Percentiles rank a stretch among this genome's conserved stretches.
Conservation (phyloP, 2,113 vertebrate genomes). For the Nanorana parkeri region DNA sequence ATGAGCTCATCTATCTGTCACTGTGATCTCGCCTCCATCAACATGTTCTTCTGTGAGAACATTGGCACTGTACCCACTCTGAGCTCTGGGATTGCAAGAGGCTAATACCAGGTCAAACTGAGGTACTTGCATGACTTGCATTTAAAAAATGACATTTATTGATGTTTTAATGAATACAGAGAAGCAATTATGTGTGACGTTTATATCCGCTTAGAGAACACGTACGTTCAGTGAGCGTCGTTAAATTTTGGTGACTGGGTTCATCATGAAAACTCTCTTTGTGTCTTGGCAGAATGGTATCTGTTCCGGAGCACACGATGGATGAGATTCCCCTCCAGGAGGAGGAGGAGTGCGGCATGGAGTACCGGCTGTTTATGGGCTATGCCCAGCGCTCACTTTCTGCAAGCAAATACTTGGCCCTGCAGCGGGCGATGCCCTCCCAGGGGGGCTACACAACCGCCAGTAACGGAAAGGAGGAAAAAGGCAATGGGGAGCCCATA, state of each 20-base stretch:
- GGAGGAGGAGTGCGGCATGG: conserved; percentile 63
- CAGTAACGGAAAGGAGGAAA: background rate
- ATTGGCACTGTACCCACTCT: too few species aligned
- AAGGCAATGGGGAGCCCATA: fast-evolving
- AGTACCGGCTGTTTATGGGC: conserved; percentile 68
- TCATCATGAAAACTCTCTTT: background rate
- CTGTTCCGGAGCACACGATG: conserved; percentile 34
- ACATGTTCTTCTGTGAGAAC: too few species aligned
- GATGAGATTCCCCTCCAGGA: conserved; percentile 67
- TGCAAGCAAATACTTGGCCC: conserved; percentile 12
- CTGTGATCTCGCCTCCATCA: too few species aligned
- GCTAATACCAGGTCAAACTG: too few species aligned
- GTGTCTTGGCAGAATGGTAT: conserved; percentile 60
- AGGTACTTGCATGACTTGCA: too few species aligned
- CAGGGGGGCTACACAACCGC: fast-evolving
- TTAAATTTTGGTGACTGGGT: background rate
- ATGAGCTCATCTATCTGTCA: too few species aligned
- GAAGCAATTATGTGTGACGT: too few species aligned
- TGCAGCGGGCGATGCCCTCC: background rate
- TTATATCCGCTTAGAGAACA: background rate
- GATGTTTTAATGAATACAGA: background rate
- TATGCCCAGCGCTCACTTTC: conserved; percentile 60
- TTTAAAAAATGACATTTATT: too few species aligned
- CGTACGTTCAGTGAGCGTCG: background rate
- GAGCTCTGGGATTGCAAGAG: too few species aligned